phyloP scores from a whole-genome alignment of 2,113 vertebrate genomes.

The Apistogramma diplotaenia region DNA sequence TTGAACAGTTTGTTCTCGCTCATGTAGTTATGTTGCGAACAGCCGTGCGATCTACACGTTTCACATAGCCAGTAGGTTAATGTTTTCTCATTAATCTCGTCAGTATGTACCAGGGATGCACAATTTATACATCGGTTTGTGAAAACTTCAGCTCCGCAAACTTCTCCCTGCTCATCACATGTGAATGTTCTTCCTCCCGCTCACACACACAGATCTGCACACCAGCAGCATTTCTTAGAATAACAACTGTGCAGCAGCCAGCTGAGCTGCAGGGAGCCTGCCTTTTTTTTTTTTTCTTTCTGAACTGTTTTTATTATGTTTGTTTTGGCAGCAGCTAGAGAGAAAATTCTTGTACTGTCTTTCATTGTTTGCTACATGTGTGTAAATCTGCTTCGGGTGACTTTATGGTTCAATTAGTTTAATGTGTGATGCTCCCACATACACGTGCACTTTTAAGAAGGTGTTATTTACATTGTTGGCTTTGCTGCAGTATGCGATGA shows the following conservation, averaged over 20 bases:
- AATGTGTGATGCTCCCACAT: not conserved
- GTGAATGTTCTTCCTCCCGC: not conserved
- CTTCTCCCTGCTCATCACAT: not conserved
- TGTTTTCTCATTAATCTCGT: not conserved
- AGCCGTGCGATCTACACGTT: not conserved
- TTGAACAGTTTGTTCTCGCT: not conserved
- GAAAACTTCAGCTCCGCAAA: not conserved
- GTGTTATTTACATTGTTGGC: not conserved
- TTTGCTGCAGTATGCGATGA: not conserved
- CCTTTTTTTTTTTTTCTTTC: not conserved
- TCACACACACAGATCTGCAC: slow-evolving; percentile 1
- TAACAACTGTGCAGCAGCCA: slow-evolving; percentile 21
- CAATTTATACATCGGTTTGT: not conserved
- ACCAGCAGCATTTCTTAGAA: slow-evolving; percentile 19
- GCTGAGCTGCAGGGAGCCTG: slow-evolving; percentile 18
- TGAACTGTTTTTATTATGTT: slow-evolving; percentile 11
- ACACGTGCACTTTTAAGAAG: not conserved
- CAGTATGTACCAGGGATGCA: not conserved
- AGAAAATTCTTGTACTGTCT: slow-evolving; percentile 13
- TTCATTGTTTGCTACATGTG: slow-evolving; percentile 18
- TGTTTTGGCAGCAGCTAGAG: slow-evolving; percentile 30
- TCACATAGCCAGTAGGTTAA: not conserved
- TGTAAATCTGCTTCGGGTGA: not conserved
- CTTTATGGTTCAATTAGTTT: not conserved
- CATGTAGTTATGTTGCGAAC: not conserved